phyloP scores from a whole-genome alignment of 2,797 vertebrate genomes.

The Darevskia mixta region DNA sequence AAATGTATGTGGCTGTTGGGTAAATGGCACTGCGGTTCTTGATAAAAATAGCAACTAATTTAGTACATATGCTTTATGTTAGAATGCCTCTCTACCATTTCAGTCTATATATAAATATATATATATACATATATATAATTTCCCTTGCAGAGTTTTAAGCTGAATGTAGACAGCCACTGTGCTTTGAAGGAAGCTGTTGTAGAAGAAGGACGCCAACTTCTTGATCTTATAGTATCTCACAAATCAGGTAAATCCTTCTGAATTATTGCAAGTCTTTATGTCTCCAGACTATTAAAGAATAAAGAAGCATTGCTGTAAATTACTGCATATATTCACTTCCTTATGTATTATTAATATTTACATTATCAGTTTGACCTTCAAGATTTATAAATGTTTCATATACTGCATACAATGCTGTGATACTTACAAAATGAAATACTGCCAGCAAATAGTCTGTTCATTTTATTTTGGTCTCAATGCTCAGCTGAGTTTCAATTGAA shows the following conservation, averaged over 20 bases:
- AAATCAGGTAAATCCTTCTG: conserved; percentile 92
- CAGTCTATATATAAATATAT: conserved; percentile 45
- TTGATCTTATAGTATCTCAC: conserved; percentile 91
- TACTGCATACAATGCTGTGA: conserved; percentile 85
- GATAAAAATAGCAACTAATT: conserved; percentile 72
- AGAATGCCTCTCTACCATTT: conserved; percentile 44
- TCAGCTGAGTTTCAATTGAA: conserved; percentile 78
- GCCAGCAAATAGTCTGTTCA: conserved; percentile 83
- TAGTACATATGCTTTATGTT: conserved; percentile 56
- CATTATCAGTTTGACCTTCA: conserved; percentile 95
- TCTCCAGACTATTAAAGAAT: conserved; percentile 85
- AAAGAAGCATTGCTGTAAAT: conserved; percentile 87
- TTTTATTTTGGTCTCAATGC: conserved; percentile 82
- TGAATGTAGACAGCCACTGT: conserved; percentile 90
- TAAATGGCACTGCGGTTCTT: conserved; percentile 72
- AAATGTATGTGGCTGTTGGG: conserved; percentile 74
- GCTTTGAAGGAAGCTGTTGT: conserved; percentile 91
- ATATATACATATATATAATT: conserved; percentile 30
- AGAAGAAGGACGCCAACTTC: conserved; percentile 91
- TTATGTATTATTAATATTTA: conserved; percentile 97
- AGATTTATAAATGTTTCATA: conserved; percentile 93
- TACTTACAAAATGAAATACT: conserved; percentile 86
- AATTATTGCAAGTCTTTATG: conserved; percentile 84
- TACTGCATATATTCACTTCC: conserved; percentile 85
- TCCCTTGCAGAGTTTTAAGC: conserved; percentile 90